These are phyloP conservation scores for Alexandromys fortis DNA, from an alignment of 2,113 vertebrate genomes.

Conservation along the genomic window DNA sequence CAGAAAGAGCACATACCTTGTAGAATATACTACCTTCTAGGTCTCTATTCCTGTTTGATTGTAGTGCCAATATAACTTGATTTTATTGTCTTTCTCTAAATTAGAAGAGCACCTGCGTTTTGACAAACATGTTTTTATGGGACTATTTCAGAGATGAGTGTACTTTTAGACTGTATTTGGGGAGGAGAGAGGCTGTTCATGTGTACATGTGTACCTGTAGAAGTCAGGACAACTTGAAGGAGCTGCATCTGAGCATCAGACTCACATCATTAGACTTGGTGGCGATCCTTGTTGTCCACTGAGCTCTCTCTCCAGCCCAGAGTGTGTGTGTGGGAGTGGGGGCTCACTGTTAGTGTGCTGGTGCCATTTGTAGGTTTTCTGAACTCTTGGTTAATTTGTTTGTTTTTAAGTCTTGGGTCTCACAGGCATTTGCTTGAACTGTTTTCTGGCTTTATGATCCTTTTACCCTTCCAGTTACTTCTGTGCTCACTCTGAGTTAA, in stretches of 20 bases:
- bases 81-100: slow-evolving; percentile 15
- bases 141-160: slow-evolving; percentile 24
- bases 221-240: not conserved
- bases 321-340: not conserved
- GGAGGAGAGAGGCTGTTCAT: not conserved
- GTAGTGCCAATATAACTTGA: slow-evolving; percentile 8
- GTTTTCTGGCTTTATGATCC: slow-evolving; percentile 33
- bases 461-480: not conserved
- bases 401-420: not conserved
- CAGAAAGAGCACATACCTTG: not conserved
- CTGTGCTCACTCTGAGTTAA: slow-evolving; percentile 5
- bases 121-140: slow-evolving; percentile 21
- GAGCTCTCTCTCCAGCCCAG: not conserved
- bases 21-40: not conserved
- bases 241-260: not conserved
- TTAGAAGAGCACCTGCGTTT: slow-evolving; percentile 13
- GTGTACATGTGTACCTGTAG: not conserved
- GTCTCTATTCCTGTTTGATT: not conserved
- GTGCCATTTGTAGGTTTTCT: not conserved
- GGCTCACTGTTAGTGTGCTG: not conserved
- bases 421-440: not conserved
- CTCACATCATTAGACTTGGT: not conserved
- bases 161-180: not conserved
- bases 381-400: slow-evolving; percentile 21
- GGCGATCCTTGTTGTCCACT: not conserved